phyloP scores from a whole-genome alignment of 1,140 invertebrate genomes.

The Macrotrachela quadricornifera region DNA sequence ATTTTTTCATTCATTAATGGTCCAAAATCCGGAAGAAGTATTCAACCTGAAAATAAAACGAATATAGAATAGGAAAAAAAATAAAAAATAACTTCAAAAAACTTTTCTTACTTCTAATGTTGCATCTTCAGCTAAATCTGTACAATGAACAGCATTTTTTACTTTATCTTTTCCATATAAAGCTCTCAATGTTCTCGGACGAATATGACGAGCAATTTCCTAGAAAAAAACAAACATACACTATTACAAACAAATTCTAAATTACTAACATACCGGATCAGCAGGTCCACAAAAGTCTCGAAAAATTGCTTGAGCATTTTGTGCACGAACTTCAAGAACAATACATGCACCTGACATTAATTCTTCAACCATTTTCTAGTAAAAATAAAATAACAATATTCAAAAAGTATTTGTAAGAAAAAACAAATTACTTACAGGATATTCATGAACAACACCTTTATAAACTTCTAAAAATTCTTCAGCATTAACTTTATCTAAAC shows the following conservation, averaged over 20 bases:
- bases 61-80: neutral
- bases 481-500: conserved; percentile 45
- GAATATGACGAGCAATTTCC: conserved; percentile 59
- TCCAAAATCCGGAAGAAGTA: conserved; percentile 29
- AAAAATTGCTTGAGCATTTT: conserved; percentile 46
- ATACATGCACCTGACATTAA: conserved; percentile 58
- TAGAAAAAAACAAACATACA: conserved; percentile 21
- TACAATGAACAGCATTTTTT: conserved; percentile 71
- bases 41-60: conserved; percentile 18
- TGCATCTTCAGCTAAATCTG: conserved; percentile 66
- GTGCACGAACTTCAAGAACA: conserved; percentile 53
- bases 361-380: conserved; percentile 53
- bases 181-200: conserved; percentile 59
- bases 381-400: conserved; percentile 11
- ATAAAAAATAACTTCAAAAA: neutral
- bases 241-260: neutral
- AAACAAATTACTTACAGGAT: conserved; percentile 35
- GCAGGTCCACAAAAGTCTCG: conserved; percentile 60
- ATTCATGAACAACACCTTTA: conserved; percentile 63
- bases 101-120: conserved; percentile 42
- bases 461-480: conserved; percentile 81
- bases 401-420: neutral
- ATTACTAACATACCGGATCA: conserved; percentile 48
- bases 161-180: conserved; percentile 58
- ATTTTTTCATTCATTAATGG: neutral